Evolutionary conservation across 2,797 vertebrate genomes (phyloP).

Genomic region (Artibeus jamaicensis): DNA sequence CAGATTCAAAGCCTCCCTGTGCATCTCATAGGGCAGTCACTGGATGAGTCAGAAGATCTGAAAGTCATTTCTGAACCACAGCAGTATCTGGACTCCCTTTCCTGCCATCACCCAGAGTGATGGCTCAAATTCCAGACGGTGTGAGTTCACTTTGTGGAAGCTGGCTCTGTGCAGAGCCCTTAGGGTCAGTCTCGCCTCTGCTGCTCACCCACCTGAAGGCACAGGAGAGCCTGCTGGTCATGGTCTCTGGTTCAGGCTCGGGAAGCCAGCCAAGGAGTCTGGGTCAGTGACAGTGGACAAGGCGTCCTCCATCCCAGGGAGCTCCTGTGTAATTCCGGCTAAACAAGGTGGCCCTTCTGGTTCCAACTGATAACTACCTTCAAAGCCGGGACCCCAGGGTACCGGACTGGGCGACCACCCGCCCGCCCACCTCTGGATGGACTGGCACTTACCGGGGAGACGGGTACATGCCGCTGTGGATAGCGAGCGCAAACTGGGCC

Average conservation of each 20-base stretch:
- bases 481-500: background rate
- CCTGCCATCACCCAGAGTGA: background rate
- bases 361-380: background rate
- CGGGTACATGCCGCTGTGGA: background rate
- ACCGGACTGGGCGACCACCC: background rate
- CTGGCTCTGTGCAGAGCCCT: background rate
- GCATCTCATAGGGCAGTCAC: background rate
- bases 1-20: background rate
- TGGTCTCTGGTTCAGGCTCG: background rate
- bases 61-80: background rate
- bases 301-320: background rate
- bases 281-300: background rate
- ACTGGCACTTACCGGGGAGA: background rate
- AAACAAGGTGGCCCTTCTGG: background rate
- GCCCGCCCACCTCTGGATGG: background rate
- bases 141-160: background rate
- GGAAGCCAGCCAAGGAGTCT: background rate
- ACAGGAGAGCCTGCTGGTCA: background rate
- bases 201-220: background rate
- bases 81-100: no score
- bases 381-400: background rate
- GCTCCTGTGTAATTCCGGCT: background rate
- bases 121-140: no score
- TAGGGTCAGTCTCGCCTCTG: no score
- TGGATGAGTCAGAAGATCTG: background rate